phyloP scores from a whole-genome alignment of 2,113 vertebrate species.

The Philantomba maxwellii region DNA sequence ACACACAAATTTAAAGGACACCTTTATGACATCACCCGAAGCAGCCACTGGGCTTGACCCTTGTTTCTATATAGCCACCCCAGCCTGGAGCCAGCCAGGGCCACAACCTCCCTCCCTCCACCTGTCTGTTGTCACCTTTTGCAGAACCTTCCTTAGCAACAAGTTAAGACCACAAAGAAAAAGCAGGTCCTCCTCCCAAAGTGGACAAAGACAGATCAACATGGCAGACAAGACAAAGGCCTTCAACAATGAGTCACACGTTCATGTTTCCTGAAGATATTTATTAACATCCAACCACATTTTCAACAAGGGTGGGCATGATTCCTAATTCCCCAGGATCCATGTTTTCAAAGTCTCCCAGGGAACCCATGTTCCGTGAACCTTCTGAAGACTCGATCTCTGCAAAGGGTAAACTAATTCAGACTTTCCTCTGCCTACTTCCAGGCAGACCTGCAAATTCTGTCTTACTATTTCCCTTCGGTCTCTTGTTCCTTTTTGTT shows the following conservation, averaged over 20 bases:
- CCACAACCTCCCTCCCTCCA: neutral
- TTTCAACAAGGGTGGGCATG: neutral
- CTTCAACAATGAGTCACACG: neutral
- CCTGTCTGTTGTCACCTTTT: neutral
- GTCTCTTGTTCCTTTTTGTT: neutral
- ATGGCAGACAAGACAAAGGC: neutral
- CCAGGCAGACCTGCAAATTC: neutral
- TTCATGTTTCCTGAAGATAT: constrained; percentile 34
- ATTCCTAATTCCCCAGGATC: neutral
- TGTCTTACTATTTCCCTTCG: neutral
- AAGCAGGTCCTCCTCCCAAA: neutral
- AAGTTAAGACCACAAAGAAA: neutral
- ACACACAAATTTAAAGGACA: neutral
- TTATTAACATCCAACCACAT: constrained; percentile 53
- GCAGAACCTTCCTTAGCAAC: neutral
- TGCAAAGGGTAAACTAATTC: neutral
- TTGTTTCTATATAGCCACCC: neutral
- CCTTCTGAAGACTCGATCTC: neutral
- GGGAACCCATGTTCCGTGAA: neutral
- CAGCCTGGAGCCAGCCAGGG: neutral
- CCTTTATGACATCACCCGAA: neutral
- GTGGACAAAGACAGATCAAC: neutral
- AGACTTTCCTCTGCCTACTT: neutral
- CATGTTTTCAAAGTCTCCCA: neutral
- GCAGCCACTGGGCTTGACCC: neutral